Percentiles rank a stretch among this genome's conserved stretches.
phyloP scores from a whole-genome alignment of 2,888 invertebrate species.

The Mythimna impura region DNA sequence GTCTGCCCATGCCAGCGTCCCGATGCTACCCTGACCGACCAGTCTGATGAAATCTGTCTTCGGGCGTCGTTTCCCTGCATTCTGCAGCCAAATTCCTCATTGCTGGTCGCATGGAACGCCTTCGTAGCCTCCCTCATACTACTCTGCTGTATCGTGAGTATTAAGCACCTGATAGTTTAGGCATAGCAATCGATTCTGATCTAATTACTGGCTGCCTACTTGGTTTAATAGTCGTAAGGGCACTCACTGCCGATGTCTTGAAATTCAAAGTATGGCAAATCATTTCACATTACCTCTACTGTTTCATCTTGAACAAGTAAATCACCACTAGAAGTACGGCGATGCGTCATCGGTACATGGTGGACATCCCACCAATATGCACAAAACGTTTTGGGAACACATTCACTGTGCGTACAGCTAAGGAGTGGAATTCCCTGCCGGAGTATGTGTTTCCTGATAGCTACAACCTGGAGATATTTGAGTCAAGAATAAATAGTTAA shows the following conservation, averaged over 20 bases:
- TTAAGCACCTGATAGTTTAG: background rate
- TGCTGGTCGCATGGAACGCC: slow-evolving; percentile 77
- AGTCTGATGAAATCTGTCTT: slow-evolving; percentile 83
- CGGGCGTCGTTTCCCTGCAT: slow-evolving; percentile 84
- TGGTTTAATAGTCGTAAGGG: background rate
- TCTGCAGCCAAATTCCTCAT: slow-evolving; percentile 81
- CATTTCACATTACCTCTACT: too few relatives aligned
- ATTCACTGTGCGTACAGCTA: too few relatives aligned
- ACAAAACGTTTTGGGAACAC: too few relatives aligned
- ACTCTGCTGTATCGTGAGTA: slow-evolving; percentile 78
- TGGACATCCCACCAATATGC: too few relatives aligned
- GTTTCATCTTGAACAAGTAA: too few relatives aligned
- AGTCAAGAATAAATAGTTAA: too few relatives aligned
- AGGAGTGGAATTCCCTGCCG: too few relatives aligned
- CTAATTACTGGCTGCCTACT: background rate
- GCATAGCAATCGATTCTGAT: background rate
- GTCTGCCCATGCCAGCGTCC: slow-evolving; percentile 68
- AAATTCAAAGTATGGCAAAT: background rate
- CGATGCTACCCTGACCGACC: slow-evolving; percentile 77
- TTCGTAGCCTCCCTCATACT: slow-evolving; percentile 76
- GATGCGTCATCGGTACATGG: too few relatives aligned
- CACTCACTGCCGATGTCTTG: background rate
- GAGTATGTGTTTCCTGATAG: too few relatives aligned
- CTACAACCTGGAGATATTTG: too few relatives aligned
- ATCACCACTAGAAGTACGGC: too few relatives aligned